Base-by-base conservation (phyloP, 2,113 vertebrate species). In the Notothenia coriiceps region DNA sequence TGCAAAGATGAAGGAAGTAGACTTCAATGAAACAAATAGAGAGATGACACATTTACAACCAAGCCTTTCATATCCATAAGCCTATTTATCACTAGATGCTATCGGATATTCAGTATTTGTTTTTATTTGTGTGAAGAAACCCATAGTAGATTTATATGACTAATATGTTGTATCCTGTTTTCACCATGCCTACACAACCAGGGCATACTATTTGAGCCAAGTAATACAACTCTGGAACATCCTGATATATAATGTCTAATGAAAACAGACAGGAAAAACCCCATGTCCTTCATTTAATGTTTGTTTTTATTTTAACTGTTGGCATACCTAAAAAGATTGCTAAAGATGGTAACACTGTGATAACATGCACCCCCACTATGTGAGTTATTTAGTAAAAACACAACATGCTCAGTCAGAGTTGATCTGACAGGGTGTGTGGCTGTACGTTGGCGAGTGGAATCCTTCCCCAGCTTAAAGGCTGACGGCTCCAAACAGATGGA, bases 401-500 rank as follows among this genome's bases (percentile, higher is more conserved):
- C 51, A 17, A 44, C 33, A 57, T 9, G 57, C 61, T 60, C 54
- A 17, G 46, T 52, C 20, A 46, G 69, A 40, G 76, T 77, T 54
- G n/a, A 64, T 61, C 9, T 20, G 20, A 51, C 46, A 17, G 67
- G 17, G 68, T 74, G 80, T 60, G 44, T 51, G 81, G 57, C 64
- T 72, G 11, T 79, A 51, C 33, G 14, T 13, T 49, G 69, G 66
- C 17, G 76, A 86, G 70, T 77, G 76, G 80, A 83, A 63, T 66
- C 57, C 51, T 80, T 85, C 84, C 72, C 43, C 52, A 80, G 72
- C 82, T 80, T 82, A 70, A 57, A 70, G 47, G 63, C 83, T 93
- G 93, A 94, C 84, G 44, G 78, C 79, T 86, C 43, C 60, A 79
- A 81, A 91, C 93, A 94, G 90, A 93, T 93, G 90, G 71, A 86